phyloP scores from a whole-genome alignment of 2,888 invertebrate genomes.

The Exephanes ischioxanthus region DNA sequence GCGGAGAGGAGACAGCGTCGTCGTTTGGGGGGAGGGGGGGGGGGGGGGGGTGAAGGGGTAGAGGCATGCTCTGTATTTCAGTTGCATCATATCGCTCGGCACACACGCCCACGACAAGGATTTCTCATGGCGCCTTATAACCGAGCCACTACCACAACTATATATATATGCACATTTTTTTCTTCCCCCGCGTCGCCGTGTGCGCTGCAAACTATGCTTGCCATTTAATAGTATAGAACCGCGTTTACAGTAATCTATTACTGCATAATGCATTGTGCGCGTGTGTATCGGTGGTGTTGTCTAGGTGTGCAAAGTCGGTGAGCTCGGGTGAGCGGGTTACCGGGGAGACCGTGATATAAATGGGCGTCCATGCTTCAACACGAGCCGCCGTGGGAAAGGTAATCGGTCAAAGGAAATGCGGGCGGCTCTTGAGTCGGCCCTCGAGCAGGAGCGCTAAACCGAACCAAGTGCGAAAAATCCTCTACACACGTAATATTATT shows the following conservation, averaged over 20 bases:
- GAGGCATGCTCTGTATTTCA: constrained; percentile 37
- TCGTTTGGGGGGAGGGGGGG: constrained; percentile 48
- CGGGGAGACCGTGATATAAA: constrained; percentile 76
- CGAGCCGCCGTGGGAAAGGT: constrained; percentile 81
- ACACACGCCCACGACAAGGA: constrained; percentile 78
- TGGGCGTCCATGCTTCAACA: constrained; percentile 72
- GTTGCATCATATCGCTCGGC: constrained; percentile 69
- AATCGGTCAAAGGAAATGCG: constrained; percentile 82
- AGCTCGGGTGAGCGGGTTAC: constrained; percentile 31
- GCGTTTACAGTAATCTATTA: constrained; percentile 50
- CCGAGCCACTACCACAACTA: constrained; percentile 22
- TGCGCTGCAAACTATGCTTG: not conserved
- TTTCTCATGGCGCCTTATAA: constrained; percentile 77
- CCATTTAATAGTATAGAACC: constrained; percentile 52
- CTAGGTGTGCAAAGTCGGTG: constrained; percentile 36
- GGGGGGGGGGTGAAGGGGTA: constrained; percentile 12
- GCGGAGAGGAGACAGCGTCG: constrained; percentile 69
- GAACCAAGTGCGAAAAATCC: constrained; percentile 49
- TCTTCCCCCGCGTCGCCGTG: constrained; percentile 9
- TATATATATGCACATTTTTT: constrained; percentile 53
- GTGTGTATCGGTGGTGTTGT: constrained; percentile 22
- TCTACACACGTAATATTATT: constrained; percentile 16
- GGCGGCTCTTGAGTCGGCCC: constrained; percentile 59
- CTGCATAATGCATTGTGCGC: constrained; percentile 33
- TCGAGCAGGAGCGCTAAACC: constrained; percentile 51